phyloP scores from a whole-genome alignment of 2,888 invertebrate species.

The Hyposoter didymator region DNA sequence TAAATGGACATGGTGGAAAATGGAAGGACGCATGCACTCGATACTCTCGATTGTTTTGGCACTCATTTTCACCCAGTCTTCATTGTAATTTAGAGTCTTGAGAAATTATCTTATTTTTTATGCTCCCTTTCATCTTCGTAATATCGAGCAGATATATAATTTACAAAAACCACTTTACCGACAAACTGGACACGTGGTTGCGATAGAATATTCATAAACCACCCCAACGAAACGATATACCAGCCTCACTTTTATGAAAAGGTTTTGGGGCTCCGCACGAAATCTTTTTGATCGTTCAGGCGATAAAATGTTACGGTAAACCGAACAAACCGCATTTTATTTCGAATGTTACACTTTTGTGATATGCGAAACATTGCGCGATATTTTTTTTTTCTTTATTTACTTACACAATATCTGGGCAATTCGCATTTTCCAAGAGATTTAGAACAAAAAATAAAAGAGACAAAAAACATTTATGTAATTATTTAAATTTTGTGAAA shows the following conservation, averaged over 20 bases:
- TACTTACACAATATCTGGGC: neutral
- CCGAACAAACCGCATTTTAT: slow-evolving; percentile 19
- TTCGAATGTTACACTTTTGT: slow-evolving; percentile 3
- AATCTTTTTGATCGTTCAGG: slow-evolving; percentile 24
- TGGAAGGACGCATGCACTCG: too few relatives aligned
- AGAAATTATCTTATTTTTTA: neutral
- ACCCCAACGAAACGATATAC: neutral
- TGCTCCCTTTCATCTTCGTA: neutral
- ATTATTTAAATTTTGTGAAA: neutral
- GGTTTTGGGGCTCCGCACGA: slow-evolving; percentile 6
- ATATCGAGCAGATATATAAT: slow-evolving; percentile 6
- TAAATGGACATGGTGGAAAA: too few relatives aligned
- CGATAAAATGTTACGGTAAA: slow-evolving; percentile 25
- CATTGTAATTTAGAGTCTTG: too few relatives aligned
- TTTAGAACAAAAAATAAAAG: neutral
- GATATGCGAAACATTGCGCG: neutral
- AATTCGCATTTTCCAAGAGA: neutral
- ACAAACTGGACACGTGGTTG: neutral
- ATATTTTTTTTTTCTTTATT: neutral
- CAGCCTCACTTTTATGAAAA: slow-evolving; percentile 12
- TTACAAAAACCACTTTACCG: neutral
- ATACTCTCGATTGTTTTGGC: too few relatives aligned
- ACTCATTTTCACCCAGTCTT: neutral
- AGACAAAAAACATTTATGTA: neutral
- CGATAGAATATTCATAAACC: neutral